A percentile compares a stretch with the other conserved stretches of the same genome.
These are phyloP conservation scores for Anoplius nigerrimus DNA, from an alignment of 2,888 invertebrate genomes.

Conservation along the genomic window DNA sequence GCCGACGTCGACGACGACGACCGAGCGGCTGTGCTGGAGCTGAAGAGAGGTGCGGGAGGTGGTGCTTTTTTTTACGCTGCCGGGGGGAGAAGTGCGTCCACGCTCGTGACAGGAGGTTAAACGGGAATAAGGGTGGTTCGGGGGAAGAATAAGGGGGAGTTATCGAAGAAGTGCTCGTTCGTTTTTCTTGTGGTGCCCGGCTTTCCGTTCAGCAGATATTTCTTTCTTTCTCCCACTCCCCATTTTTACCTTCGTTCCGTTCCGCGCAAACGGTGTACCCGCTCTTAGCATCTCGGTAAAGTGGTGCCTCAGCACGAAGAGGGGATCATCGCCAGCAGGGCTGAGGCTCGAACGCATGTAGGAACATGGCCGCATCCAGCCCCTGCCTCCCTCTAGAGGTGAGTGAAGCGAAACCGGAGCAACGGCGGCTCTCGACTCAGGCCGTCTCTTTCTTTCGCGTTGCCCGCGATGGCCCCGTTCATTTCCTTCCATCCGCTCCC, in stretches of 20 bases:
- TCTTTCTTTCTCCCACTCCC: constrained; percentile 28
- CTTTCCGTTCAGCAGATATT: constrained; percentile 22
- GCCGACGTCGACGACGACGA: neutral
- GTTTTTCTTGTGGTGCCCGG: constrained; percentile 50
- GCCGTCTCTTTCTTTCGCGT: neutral
- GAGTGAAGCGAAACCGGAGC: constrained; percentile 59
- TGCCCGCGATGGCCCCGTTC: constrained; percentile 31
- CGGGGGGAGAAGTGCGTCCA: constrained; percentile 28
- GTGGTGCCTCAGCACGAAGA: constrained; percentile 60
- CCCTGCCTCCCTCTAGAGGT: constrained; percentile 76
- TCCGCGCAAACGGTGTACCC: too few relatives aligned
- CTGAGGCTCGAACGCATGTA: constrained; percentile 75
- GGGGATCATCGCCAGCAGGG: constrained; percentile 71
- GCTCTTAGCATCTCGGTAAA: constrained; percentile 42
- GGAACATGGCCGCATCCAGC: constrained; percentile 75
- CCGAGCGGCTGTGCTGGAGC: constrained; percentile 5
- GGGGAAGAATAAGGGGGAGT: constrained; percentile 18
- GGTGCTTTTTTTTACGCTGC: too few relatives aligned
- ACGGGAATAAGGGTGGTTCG: constrained; percentile 23
- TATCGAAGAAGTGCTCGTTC: neutral
- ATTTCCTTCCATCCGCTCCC: constrained; percentile 24
- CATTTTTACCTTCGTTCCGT: neutral
- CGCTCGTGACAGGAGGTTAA: neutral
- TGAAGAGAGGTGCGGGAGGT: constrained; percentile 20
- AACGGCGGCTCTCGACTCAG: constrained; percentile 14